Percentiles rank a stretch among this genome's conserved stretches.
These are phyloP conservation scores for Ganaspis brasiliensis DNA, from an alignment of 2,888 invertebrate species.

Conservation along the genomic window DNA sequence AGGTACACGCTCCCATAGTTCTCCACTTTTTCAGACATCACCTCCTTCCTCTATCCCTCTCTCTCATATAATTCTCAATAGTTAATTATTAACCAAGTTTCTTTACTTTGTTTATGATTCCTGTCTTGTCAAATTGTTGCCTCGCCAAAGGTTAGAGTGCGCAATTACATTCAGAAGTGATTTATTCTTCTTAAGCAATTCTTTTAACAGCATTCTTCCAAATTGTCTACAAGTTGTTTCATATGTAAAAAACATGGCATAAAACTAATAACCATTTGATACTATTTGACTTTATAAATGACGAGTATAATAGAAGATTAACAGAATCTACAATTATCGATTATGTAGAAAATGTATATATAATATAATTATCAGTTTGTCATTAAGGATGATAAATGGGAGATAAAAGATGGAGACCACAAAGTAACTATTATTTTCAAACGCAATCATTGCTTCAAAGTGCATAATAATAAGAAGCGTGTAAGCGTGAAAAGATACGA, in stretches of 20 bases:
- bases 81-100: constrained; percentile 29
- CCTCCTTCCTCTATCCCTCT: background rate
- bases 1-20: constrained; percentile 22
- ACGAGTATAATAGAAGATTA: background rate
- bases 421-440: constrained; percentile 22
- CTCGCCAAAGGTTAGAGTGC: constrained; percentile 6
- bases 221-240: too few species aligned
- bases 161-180: constrained; percentile 1
- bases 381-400: constrained; percentile 33
- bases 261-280: too few species aligned
- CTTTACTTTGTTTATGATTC: constrained; percentile 25
- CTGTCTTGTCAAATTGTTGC: constrained; percentile 31
- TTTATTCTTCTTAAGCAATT: background rate
- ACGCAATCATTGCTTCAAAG: constrained; percentile 20
- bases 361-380: constrained; percentile 28
- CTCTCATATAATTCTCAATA: background rate
- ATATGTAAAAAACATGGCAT: too few species aligned
- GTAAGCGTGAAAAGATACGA: constrained; percentile 40
- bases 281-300: too few species aligned
- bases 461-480: constrained; percentile 37
- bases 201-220: too few species aligned
- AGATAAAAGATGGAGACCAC: constrained; percentile 16
- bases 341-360: background rate
- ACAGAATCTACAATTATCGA: background rate
- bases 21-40: background rate